Evolutionary conservation across 2,797 vertebrate genomes (phyloP), one percentile per base, ranked within the genome.

Genomic region (Onychomys arenicola): DNA sequence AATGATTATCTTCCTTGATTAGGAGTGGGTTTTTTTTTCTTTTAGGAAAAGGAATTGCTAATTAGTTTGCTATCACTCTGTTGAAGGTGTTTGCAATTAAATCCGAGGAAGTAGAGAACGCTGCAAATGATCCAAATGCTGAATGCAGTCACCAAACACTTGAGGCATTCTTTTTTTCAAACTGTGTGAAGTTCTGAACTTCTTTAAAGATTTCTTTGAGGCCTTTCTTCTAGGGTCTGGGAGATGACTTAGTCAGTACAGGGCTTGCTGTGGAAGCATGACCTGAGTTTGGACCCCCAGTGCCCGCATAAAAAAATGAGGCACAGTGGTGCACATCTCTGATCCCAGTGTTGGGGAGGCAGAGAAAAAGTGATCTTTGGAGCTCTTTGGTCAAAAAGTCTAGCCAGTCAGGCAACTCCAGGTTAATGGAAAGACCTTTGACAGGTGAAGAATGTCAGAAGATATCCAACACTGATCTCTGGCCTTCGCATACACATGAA

Each of bases 1-100:
- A 97, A 97, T 98, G 94, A 97, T 98, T 95, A 97, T 97, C 97
- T 97, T 95, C 88, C 93, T 96, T 96, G 96, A 97, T 98, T 97
- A 97, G 91, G 61, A 97, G 81, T 71, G 46, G 32, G 2, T 3
- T 43, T 6, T 57, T n/a, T 78, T 96, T 97, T 94, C 71, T 97
- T 97, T 96, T 78, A 96, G 97, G 93, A 95, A 98, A 95, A 97
- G 89, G 97, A 97, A 98, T 97, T 93, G 94, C 96, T 97, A 97
- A 98, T 97, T 97, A 98, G 91, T 93, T 98, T 96, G 85, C 93
- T 95, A 94, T 93, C 88, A 65, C 83, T 96, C 67, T 96, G 92
- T 94, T 94, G 96, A 97, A 97, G 94, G 96, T 96, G 97, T 96
- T 89, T 94, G 97, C 97, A 97, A 97, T 97, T 98, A 97, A 96